Evolutionary conservation across 2,113 vertebrate species (phyloP), one percentile per base, ranked within the genome.

Genomic region (Butastur rufipennis): DNA sequence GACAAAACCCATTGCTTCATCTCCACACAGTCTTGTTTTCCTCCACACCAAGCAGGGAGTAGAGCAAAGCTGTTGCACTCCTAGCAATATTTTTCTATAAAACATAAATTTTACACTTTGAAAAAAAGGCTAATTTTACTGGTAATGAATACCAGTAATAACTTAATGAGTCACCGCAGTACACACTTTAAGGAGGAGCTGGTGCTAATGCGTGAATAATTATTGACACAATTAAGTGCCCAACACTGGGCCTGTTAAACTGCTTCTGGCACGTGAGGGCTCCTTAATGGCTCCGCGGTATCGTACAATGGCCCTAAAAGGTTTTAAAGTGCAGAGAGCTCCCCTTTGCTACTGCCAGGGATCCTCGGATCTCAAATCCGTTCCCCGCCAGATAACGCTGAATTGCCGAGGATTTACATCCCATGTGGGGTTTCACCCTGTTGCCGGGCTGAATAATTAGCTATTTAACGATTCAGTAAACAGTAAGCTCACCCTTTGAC

Each of bases 141-240:
- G 93, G 96, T 96, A 96, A 97, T 95, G 91, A 97, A 95, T 94
- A 94, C 93, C 93, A 96, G 95, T 90, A 95, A 96, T 97, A 97
- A 96, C 94, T 96, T 97, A 95, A 94, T 96, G 95, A 98, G 84
- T 97, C 97, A 96, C 77, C 31, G 48, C 77, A 88, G 92, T 77
- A 86, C 78, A 88, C 88, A 85, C 66, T 93, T 97, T 88, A 90
- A 96, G 94, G 92, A 97, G 92, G 86, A 93, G 90, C 71, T 77
- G 88, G 86, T 93, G 94, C 85, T 97, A 96, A 96, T 73, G 74
- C 91, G 88, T 90, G 95, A 97, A 96, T 97, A 97, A 97, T 97
- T 97, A 97, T 94, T 95, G 96, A 95, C 83, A 90, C 90, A 95
- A 97, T 97, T 96, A 97, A 96, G 92, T 56, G 94, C 82, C 94